These are phyloP conservation scores for Cyprinus carpio DNA, from an alignment of 2,113 vertebrate genomes.

Conservation along the genomic window DNA sequence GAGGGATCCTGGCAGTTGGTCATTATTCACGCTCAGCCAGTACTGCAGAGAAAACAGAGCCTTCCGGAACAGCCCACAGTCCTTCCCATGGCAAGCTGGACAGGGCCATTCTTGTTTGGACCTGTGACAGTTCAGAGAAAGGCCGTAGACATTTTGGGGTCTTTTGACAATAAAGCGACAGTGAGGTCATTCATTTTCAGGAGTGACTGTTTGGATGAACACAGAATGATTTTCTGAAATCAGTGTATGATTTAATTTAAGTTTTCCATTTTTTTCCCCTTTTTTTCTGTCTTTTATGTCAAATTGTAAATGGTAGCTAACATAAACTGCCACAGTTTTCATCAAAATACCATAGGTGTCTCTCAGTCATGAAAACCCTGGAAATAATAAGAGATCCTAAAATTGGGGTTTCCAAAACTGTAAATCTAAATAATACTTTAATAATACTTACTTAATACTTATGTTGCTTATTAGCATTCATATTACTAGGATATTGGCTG, in stretches of 20 bases:
- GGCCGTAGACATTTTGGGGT: neutral
- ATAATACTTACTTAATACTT: no score
- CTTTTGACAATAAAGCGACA: neutral
- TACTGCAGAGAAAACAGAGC: conserved; percentile 68
- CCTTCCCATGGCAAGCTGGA: conserved; percentile 64
- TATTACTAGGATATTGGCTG: no score
- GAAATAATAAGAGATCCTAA: neutral
- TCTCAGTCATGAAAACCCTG: neutral
- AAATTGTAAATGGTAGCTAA: neutral
- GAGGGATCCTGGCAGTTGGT: conserved; percentile 67
- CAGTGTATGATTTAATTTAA: neutral
- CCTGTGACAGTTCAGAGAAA: conserved; percentile 24
- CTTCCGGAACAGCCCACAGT: conserved; percentile 70
- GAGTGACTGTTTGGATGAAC: neutral
- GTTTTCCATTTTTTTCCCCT: no score
- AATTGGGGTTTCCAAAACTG: neutral
- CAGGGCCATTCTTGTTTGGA: conserved; percentile 56
- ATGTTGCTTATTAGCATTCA: no score
- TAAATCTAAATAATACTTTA: no score
- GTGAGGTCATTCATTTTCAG: neutral
- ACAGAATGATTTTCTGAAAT: neutral
- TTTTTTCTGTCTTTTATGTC: neutral
- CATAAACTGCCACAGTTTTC: neutral
- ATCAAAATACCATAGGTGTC: neutral
- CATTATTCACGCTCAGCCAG: conserved; percentile 74